Evolutionary conservation across 1,140 invertebrate species (phyloP).

Genomic region (Acromyrmex charruanus): DNA sequence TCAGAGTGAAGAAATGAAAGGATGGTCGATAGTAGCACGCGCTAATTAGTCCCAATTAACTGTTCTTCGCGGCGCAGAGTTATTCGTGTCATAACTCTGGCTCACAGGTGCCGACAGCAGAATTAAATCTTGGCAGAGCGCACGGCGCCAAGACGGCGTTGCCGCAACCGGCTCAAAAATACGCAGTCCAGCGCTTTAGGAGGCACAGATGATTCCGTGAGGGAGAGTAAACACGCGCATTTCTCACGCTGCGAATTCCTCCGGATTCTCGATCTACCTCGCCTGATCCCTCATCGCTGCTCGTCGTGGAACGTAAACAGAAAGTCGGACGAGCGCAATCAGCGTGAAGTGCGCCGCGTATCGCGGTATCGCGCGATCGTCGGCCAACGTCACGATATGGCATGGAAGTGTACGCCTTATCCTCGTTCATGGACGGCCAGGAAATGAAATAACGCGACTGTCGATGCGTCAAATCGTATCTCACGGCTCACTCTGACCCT

Average conservation of each 20-base stretch:
- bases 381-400: too few species aligned
- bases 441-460: too few species aligned
- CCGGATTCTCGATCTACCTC: not conserved
- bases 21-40: not conserved
- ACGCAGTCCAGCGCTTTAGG: not conserved
- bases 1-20: not conserved
- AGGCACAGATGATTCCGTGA: not conserved
- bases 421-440: too few species aligned
- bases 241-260: too few species aligned
- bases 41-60: conserved; percentile 18
- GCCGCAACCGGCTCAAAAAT: not conserved
- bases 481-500: too few species aligned
- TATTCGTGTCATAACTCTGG: conserved; percentile 21
- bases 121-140: conserved; percentile 24
- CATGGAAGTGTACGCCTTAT: too few species aligned
- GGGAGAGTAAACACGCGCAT: not conserved
- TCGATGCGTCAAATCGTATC: too few species aligned
- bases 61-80: not conserved
- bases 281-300: too few species aligned
- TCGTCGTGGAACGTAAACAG: not conserved
- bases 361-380: too few species aligned
- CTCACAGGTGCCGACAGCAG: not conserved
- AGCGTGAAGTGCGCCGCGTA: not conserved
- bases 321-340: not conserved
- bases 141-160: not conserved